Evolutionary conservation across 2,797 vertebrate species (phyloP).

Genomic region (Manis pentadactyla): DNA sequence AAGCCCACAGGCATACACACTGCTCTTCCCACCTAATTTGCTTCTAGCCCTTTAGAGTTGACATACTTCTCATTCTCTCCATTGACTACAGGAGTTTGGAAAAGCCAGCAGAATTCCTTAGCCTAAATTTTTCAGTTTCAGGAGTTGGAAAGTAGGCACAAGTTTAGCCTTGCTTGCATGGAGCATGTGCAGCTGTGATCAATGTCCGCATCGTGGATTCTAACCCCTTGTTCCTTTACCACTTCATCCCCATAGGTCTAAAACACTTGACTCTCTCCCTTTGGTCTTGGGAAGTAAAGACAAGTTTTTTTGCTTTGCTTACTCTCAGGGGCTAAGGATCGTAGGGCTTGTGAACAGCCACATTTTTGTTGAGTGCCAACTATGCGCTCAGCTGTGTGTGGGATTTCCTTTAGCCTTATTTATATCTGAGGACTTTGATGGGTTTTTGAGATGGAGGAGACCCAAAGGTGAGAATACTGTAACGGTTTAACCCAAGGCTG

Average conservation of each 20-base stretch:
- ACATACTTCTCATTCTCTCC: not conserved
- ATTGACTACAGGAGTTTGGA: not conserved
- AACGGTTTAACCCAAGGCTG: not conserved
- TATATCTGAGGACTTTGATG: not conserved
- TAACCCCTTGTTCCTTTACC: not conserved
- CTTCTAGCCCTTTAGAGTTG: not conserved
- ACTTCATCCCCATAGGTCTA: not conserved
- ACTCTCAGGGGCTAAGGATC: not conserved
- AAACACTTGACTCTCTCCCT: not conserved
- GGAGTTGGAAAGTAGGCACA: not conserved
- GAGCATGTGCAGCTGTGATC: not conserved
- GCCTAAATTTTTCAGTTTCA: not conserved
- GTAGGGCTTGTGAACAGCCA: not conserved
- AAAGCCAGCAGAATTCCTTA: constrained; percentile 33
- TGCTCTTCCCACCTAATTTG: not conserved
- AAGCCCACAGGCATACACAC: not conserved
- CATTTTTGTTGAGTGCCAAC: not conserved
- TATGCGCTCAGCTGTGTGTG: not conserved
- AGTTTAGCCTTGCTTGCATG: not conserved
- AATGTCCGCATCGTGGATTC: not conserved
- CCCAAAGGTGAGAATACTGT: not conserved
- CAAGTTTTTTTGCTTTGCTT: not conserved
- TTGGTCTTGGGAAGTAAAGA: constrained; percentile 11
- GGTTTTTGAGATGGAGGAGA: constrained; percentile 23
- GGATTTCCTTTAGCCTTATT: constrained; percentile 38